Conservation (phyloP, 2,113 vertebrate species). For the Orycteropus afer region DNA sequence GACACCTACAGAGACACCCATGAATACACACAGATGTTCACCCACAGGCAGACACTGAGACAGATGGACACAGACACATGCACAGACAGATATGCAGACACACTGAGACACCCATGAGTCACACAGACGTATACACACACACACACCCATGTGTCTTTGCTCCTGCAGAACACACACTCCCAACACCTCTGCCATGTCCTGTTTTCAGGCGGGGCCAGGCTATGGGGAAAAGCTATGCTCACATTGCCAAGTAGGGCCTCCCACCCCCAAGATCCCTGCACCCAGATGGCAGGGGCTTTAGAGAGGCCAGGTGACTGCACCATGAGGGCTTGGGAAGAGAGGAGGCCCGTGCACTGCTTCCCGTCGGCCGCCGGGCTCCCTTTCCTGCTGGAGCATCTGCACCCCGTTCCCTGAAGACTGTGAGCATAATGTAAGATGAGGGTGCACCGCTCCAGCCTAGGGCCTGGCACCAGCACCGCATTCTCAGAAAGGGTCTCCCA, state of each 20-base stretch:
- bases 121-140: background rate
- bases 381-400: no score
- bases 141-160: fast-evolving
- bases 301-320: no score
- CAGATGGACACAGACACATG: no score
- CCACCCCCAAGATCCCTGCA: background rate
- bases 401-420: fast-evolving
- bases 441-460: no score
- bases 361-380: background rate
- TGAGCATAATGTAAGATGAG: background rate
- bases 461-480: background rate
- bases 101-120: no score
- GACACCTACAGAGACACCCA: no score
- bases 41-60: no score
- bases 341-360: background rate
- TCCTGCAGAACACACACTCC: background rate
- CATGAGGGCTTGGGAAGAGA: background rate
- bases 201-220: background rate
- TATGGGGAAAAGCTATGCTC: background rate
- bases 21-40: background rate
- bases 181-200: background rate
- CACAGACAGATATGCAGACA: background rate
- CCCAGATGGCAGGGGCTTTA: background rate
- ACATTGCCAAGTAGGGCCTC: background rate
- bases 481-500: background rate